Conservation (phyloP, 1,140 invertebrate genomes). For the Ericerus pela region DNA sequence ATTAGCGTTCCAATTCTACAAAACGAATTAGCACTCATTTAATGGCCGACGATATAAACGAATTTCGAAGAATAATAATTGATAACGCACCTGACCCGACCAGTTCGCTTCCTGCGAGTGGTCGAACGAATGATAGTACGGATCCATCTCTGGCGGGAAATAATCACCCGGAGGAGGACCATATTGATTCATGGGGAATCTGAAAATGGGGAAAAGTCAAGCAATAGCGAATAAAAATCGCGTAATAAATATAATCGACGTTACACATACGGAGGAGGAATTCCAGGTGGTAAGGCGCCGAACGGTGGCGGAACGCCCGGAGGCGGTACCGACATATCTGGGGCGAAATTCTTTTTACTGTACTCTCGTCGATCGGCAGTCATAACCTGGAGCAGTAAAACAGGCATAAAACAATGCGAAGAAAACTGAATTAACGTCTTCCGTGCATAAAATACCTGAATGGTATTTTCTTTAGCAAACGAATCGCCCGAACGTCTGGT, state of each 20-base stretch:
- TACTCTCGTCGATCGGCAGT: constrained; percentile 72
- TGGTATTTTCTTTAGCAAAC: constrained; percentile 17
- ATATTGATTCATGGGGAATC: constrained; percentile 16
- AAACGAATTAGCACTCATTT: not conserved
- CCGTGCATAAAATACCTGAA: not conserved
- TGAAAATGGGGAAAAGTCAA: not conserved
- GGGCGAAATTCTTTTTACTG: constrained; percentile 41
- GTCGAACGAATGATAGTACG: constrained; percentile 53
- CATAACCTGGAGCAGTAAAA: constrained; percentile 45
- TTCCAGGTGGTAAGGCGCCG: constrained; percentile 38
- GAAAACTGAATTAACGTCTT: constrained; percentile 16
- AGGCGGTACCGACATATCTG: constrained; percentile 47
- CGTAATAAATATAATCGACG: not conserved
- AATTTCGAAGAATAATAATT: not conserved
- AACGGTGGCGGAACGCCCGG: constrained; percentile 40
- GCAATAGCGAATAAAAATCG: not conserved
- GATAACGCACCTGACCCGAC: constrained; percentile 28
- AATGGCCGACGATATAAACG: not conserved
- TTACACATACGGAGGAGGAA: constrained; percentile 33
- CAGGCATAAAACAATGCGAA: constrained; percentile 15
- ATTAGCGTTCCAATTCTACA: not conserved
- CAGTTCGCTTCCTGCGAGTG: constrained; percentile 56
- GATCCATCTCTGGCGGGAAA: constrained; percentile 31
- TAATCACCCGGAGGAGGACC: constrained; percentile 14
- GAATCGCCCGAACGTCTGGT: constrained; percentile 9